Base-by-base conservation (phyloP, 2,888 invertebrate genomes). In the Drosophila paracracens region DNA sequence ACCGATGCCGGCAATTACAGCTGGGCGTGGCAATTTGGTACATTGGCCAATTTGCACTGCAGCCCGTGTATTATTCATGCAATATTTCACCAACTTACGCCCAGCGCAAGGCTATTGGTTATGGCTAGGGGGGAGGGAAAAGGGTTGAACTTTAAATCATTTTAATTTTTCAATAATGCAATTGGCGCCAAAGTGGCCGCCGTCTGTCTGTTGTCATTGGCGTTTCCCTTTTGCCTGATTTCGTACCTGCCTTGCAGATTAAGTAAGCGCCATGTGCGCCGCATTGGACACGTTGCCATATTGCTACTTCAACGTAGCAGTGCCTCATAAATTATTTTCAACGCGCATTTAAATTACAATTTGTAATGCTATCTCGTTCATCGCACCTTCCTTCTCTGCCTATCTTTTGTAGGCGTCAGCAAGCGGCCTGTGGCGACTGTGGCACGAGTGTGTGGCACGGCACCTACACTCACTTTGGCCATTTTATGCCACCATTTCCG, bases 1-100 rank as follows among this genome's bases (percentile, higher is more conserved):
- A 83, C 83, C 87, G 89, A 90, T 90, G 89, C 74, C 84, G 87
- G 80, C 89, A 89, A 86, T 88, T 90, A 82, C 82, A 78, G 66
- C 48, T 51, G 48, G 65, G 62, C 50, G 61, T 36, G 35, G 33
- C 7, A 21, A 35, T 16, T 43, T 31, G 18, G 40, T 18, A 43
- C 31, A 13, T 18, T n/a, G 38, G 59, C 57, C 66, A 70, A 43
- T 43, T 64, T 74, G 51, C 66, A 75, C 50, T 63, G 74, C 52
- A 43, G 61, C 64, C 33, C 58, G 31, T 79, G 72, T 77, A 85
- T 85, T 79, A 90, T 88, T 74, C 73, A 90, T 74, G 83, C 71
- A 82, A 90, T 83, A 74, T 82, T 77, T 81, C 75, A 74, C 64
- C 72, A 65, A 70, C 72, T 68, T 63, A 46, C 62, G 62, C 54